Conservation (phyloP, 2,797 vertebrate species). For the Peromyscus eremicus region DNA sequence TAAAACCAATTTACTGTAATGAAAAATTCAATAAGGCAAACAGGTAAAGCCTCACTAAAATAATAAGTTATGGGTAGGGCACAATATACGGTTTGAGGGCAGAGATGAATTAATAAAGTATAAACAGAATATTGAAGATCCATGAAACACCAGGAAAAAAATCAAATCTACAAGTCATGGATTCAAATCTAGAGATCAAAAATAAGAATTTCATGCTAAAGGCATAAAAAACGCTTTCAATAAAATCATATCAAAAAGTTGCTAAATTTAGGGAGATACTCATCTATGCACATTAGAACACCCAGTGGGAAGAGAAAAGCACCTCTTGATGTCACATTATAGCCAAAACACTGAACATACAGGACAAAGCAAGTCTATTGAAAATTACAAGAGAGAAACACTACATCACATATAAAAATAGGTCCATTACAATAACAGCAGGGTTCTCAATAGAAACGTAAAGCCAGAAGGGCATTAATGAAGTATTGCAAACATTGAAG, state of each 20-base stretch:
- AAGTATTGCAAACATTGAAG: not conserved
- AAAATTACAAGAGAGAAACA: not conserved
- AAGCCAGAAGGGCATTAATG: not conserved
- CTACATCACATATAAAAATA: not conserved
- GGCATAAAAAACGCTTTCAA: not conserved
- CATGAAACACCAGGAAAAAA: not conserved
- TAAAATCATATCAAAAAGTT: not conserved
- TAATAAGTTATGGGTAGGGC: not conserved
- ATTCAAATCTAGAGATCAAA: not conserved
- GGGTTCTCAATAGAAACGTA: not conserved
- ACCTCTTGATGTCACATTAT: not conserved
- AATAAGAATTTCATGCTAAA: not conserved
- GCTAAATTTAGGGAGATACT: not conserved
- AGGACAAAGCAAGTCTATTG: not conserved
- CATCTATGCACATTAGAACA: not conserved
- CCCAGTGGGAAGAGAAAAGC: not conserved
- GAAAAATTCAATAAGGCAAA: not conserved
- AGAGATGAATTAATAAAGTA: not conserved
- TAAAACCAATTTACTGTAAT: not conserved
- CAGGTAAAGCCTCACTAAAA: not conserved
- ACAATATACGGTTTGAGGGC: not conserved
- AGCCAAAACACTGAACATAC: not conserved
- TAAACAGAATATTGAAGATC: not conserved
- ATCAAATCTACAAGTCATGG: not conserved
- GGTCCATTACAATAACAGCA: not conserved